Conservation (phyloP, 2,113 vertebrate species). For the Lethenteron camtschaticum region DNA sequence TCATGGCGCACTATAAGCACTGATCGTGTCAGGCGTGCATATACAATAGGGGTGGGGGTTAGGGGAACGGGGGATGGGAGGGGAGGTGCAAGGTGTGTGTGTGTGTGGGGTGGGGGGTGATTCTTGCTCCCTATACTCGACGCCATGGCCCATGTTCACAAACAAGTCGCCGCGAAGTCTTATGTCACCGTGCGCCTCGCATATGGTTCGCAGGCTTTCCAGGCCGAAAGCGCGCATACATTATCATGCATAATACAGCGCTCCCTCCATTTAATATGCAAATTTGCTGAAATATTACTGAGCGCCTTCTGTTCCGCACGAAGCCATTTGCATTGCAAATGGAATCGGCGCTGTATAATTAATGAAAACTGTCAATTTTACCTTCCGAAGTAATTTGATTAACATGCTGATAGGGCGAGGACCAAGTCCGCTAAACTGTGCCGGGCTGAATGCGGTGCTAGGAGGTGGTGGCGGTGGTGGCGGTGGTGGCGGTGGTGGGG, state of each 20-base stretch:
- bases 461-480: conserved; percentile 1
- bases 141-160: no score
- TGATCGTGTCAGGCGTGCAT: no score
- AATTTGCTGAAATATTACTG: conserved; percentile 78
- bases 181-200: conserved; percentile 9
- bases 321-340: conserved; percentile 94
- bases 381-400: conserved; percentile 82
- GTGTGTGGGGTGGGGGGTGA: no score
- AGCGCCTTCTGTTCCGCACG: conserved; percentile 82
- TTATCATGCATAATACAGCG: conserved; percentile 66
- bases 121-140: no score
- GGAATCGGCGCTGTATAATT: conserved; percentile 91
- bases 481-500: neutral
- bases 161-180: no score
- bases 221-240: conserved; percentile 76
- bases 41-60: no score
- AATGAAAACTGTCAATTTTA: conserved; percentile 90
- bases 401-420: conserved; percentile 81
- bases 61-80: no score
- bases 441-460: neutral
- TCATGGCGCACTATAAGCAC: no score
- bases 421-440: conserved; percentile 33
- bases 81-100: no score
- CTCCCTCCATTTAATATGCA: conserved; percentile 85
- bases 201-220: conserved; percentile 66